A percentile compares a stretch with the other conserved stretches of the same genome.
phyloP scores from a whole-genome alignment of 2,888 invertebrate species.

The Aleiodes testaceus region DNA sequence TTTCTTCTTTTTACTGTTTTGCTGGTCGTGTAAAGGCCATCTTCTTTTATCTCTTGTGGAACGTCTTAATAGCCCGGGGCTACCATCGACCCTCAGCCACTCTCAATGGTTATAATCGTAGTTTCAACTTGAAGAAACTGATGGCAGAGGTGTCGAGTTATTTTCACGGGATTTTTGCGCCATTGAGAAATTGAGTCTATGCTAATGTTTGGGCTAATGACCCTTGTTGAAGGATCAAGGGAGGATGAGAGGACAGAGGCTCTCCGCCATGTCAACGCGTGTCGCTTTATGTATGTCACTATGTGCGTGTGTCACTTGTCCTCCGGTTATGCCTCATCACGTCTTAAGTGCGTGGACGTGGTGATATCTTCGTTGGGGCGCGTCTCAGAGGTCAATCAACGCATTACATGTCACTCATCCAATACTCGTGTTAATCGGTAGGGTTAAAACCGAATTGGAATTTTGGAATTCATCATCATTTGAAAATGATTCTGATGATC shows the following conservation, averaged over 20 bases:
- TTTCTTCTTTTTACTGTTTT: slow-evolving; percentile 15
- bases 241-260: slow-evolving; percentile 12
- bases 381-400: slow-evolving; percentile 21
- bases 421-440: background rate
- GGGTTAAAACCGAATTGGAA: too few species aligned
- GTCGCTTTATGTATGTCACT: slow-evolving; percentile 19
- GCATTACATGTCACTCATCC: background rate
- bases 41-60: slow-evolving; percentile 61
- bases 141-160: slow-evolving; percentile 1
- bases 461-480: too few species aligned
- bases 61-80: slow-evolving; percentile 64
- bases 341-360: slow-evolving; percentile 1
- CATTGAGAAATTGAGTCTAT: slow-evolving; percentile 21
- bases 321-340: background rate
- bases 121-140: slow-evolving; percentile 4
- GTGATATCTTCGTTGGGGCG: slow-evolving; percentile 11
- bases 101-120: slow-evolving; percentile 30
- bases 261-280: slow-evolving; percentile 28
- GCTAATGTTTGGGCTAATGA: slow-evolving; percentile 26
- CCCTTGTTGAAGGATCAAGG: slow-evolving; percentile 17
- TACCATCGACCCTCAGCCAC: slow-evolving; percentile 31
- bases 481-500: too few species aligned
- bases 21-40: slow-evolving; percentile 37
- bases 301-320: slow-evolving; percentile 25
- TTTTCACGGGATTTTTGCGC: background rate